Percentiles rank a stretch among this genome's conserved stretches.
phyloP scores from a whole-genome alignment of 2,113 vertebrate species.

The Mirounga angustirostris region DNA sequence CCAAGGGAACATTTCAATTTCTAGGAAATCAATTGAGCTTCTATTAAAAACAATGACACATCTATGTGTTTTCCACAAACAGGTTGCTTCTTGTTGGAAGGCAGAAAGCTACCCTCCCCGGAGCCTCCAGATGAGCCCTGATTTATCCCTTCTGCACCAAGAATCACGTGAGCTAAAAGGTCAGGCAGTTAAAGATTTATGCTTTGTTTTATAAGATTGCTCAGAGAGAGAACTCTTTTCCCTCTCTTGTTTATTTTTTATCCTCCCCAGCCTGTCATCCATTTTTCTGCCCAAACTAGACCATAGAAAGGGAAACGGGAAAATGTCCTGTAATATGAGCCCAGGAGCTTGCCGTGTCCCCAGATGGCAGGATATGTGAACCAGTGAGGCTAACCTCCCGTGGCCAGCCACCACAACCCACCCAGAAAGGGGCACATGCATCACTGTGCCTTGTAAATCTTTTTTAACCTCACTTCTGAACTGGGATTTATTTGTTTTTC shows the following conservation, averaged over 20 bases:
- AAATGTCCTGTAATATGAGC: slow-evolving; percentile 72
- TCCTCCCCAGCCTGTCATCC: slow-evolving; percentile 64
- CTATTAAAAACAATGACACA: slow-evolving; percentile 70
- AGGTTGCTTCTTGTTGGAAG: slow-evolving; percentile 63
- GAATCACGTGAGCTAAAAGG: slow-evolving; percentile 80
- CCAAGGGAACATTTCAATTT: slow-evolving; percentile 77
- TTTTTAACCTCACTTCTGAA: slow-evolving; percentile 80
- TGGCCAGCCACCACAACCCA: slow-evolving; percentile 68
- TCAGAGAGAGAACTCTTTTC: slow-evolving; percentile 75
- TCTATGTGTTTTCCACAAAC: slow-evolving; percentile 61
- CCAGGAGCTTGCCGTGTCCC: slow-evolving; percentile 60
- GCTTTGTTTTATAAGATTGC: slow-evolving; percentile 83
- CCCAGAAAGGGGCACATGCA: slow-evolving; percentile 64
- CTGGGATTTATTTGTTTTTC: slow-evolving; percentile 87
- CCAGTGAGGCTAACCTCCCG: slow-evolving; percentile 52
- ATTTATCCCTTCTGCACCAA: slow-evolving; percentile 79
- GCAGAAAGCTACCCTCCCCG: slow-evolving; percentile 66
- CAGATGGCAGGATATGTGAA: slow-evolving; percentile 63
- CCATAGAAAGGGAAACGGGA: slow-evolving; percentile 62
- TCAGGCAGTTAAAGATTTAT: slow-evolving; percentile 85
- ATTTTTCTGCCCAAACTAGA: slow-evolving; percentile 82
- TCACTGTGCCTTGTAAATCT: slow-evolving; percentile 81
- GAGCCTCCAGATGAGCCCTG: slow-evolving; percentile 71
- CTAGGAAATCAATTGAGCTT: slow-evolving; percentile 73
- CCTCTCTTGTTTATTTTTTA: slow-evolving; percentile 69